phyloP scores from a whole-genome alignment of 2,888 invertebrate species.

The Crepidodera aurea region DNA sequence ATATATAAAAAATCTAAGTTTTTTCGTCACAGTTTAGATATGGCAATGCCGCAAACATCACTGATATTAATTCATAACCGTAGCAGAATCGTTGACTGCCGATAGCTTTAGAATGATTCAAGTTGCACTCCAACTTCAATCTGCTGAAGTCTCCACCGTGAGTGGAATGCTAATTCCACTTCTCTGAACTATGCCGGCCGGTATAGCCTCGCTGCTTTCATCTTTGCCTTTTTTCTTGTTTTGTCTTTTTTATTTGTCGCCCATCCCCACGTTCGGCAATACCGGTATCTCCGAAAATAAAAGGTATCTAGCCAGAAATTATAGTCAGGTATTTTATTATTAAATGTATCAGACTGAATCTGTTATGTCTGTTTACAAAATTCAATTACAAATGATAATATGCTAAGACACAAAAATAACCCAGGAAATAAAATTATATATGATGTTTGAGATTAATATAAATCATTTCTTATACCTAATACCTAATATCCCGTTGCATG shows the following conservation, averaged over 20 bases:
- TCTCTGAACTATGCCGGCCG: slow-evolving; percentile 55
- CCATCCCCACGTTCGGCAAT: slow-evolving; percentile 35
- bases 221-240: slow-evolving; percentile 25
- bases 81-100: slow-evolving; percentile 46
- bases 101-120: slow-evolving; percentile 43
- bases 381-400: too few species aligned
- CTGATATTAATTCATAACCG: slow-evolving; percentile 40
- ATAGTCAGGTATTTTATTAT: too few species aligned
- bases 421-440: too few species aligned
- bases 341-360: too few species aligned
- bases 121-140: slow-evolving; percentile 54
- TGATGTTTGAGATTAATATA: too few species aligned
- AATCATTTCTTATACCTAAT: too few species aligned
- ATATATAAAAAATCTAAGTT: too few species aligned
- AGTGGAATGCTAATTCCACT: slow-evolving; percentile 57
- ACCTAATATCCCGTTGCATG: too few species aligned
- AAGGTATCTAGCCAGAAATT: too few species aligned
- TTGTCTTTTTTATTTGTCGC: slow-evolving; percentile 34
- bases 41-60: slow-evolving; percentile 23
- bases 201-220: slow-evolving; percentile 46
- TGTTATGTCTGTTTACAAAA: too few species aligned
- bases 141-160: slow-evolving; percentile 55
- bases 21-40: too few species aligned
- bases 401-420: too few species aligned
- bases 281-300: background rate